Base-by-base conservation (phyloP, 2,113 vertebrate species). In the Periophthalmus modestus region DNA sequence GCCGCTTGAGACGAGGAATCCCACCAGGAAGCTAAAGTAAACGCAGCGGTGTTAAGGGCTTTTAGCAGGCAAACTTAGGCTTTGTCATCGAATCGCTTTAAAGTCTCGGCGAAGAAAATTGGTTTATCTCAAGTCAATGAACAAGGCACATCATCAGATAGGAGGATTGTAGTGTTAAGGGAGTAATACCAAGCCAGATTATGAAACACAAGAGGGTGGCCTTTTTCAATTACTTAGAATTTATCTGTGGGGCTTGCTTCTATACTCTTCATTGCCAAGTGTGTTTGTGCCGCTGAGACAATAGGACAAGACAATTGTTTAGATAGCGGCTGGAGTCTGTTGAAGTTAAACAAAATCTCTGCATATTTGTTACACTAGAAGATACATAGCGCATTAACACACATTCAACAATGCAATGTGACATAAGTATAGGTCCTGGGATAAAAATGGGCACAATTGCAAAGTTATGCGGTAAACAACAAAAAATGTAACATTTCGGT, bases 11-110 rank as follows among this genome's bases (percentile, higher is more conserved):
- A 85, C 67, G 4, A 80, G 75, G 85, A 87, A 85, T 80, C 83
- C 78, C 83, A 62, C 69, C 84, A 82, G 87, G 77, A 89, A 84
- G 82, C 83, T 80, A 85, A 87, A 87, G 81, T 83, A 92, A 91
- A 86, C 68, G 78, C 54, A 68, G 79, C n/a, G 87, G 85, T 82
- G 71, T 92, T 89, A 88, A 89, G 79, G 77, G 87, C 84, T 88
- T 87, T 87, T 63, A 83, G 75, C 72, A 58, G 82, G 66, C 72
- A 85, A 87, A 85, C 85, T 82, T 58, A 1, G 78, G 87, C 82
- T 88, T 88, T 85, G 84, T 89, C 85, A 62, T 80, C 66, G 59
- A 86, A 85, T 87, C 77, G 59, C 74, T 88, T 73, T 76, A 79
- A 85, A 78, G 87, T 67, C 73, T 82, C 74, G 69, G 71, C 7